Conservation (phyloP, 2,888 invertebrate genomes). For the Tetragonula carbonaria region DNA sequence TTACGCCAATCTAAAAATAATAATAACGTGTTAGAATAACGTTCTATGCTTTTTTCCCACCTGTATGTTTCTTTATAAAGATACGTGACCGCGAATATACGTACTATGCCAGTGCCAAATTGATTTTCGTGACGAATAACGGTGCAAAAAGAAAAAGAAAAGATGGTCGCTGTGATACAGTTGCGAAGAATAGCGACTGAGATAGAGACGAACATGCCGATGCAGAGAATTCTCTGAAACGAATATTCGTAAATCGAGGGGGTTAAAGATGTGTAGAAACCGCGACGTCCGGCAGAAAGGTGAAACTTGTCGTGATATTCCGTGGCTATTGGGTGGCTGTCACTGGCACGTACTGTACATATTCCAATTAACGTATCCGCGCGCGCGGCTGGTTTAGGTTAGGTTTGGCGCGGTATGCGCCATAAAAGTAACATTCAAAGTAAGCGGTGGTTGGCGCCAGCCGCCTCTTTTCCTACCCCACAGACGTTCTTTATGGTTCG, state of each 20-base stretch:
- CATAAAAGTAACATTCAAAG: slow-evolving; percentile 79
- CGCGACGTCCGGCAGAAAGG: slow-evolving; percentile 19
- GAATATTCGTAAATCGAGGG: slow-evolving; percentile 6
- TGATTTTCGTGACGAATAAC: too few species aligned
- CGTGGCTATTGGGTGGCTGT: slow-evolving; percentile 24
- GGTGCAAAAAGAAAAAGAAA: background rate
- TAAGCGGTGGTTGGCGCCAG: slow-evolving; percentile 78
- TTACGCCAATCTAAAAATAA: background rate
- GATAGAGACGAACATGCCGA: background rate
- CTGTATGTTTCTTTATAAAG: background rate
- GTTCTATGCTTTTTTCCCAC: background rate
- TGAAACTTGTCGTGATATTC: slow-evolving; percentile 27
- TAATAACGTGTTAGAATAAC: background rate
- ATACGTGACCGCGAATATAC: background rate
- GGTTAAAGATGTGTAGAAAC: slow-evolving; percentile 27
- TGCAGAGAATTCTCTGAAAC: background rate
- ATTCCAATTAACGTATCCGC: slow-evolving; percentile 67
- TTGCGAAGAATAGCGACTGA: background rate
- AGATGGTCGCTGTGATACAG: too few species aligned
- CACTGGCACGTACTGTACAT: slow-evolving; percentile 53
- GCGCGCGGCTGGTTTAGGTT: slow-evolving; percentile 50
- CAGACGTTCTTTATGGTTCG: slow-evolving; percentile 76
- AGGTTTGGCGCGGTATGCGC: slow-evolving; percentile 69
- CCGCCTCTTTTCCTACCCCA: slow-evolving; percentile 73
- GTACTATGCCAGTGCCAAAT: too few species aligned